These are phyloP conservation scores for Anguilla rostrata DNA, from an alignment of 2,113 vertebrate genomes.

Conservation along the genomic window DNA sequence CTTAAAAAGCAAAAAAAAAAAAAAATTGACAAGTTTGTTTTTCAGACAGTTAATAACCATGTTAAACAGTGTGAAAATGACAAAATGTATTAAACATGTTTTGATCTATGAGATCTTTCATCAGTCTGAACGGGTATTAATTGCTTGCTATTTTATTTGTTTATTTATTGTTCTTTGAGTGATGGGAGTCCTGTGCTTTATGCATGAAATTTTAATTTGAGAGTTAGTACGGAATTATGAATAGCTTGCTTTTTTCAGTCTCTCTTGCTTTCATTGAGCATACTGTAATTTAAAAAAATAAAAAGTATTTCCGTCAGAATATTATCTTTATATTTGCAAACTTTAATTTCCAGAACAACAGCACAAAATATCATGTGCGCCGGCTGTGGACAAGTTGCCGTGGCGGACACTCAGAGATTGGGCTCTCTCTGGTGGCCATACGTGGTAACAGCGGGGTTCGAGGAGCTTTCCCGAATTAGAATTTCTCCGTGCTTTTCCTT, in stretches of 20 bases:
- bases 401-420: conserved; percentile 43
- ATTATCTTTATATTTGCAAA: conserved; percentile 2
- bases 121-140: background rate
- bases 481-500: conserved; percentile 32
- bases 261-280: background rate
- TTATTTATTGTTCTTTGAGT: background rate
- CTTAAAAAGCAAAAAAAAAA: background rate
- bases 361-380: background rate
- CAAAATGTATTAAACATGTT: background rate
- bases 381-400: conserved; percentile 35
- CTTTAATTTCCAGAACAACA: background rate
- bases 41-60: background rate
- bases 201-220: background rate
- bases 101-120: background rate
- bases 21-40: background rate
- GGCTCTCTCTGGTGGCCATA: conserved; percentile 62
- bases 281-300: background rate
- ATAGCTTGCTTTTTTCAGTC: background rate
- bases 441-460: conserved; percentile 44
- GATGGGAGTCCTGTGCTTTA: background rate
- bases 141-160: background rate
- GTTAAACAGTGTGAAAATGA: background rate
- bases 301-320: background rate
- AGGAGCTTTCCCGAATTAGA: background rate
- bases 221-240: no score